Evolutionary conservation across 35 echinoderm and acorn worm genomes (phyloP).

Genomic region (Heliocidaris tuberculata): DNA sequence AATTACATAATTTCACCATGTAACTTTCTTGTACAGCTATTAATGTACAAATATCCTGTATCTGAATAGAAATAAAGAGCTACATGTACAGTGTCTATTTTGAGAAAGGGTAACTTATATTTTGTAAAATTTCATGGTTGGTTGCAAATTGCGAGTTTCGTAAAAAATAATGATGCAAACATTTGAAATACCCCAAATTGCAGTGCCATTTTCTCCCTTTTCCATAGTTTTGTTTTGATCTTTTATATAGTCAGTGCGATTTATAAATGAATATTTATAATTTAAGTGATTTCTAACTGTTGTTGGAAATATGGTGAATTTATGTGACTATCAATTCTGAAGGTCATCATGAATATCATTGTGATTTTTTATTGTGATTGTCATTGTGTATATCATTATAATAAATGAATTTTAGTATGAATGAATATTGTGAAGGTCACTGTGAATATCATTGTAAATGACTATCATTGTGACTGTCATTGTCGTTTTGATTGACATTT

Average conservation of each 20-base stretch:
- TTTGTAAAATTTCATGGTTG: not conserved
- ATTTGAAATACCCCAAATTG: no score
- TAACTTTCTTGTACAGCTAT: not conserved
- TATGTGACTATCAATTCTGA: no score
- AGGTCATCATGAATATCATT: not conserved
- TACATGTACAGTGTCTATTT: not conserved
- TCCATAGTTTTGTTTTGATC: no score
- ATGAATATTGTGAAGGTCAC: not conserved
- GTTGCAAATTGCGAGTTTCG: not conserved
- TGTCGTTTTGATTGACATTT: not conserved
- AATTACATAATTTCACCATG: not conserved
- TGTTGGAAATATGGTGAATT: no score
- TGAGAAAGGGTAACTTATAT: not conserved
- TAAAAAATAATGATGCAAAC: not conserved
- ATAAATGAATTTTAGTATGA: not conserved
- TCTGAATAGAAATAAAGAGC: not conserved
- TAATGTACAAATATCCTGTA: not conserved
- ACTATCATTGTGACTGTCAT: no score
- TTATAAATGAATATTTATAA: no score
- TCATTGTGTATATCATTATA: not conserved
- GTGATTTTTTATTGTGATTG: not conserved
- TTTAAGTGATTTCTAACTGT: no score
- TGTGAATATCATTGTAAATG: not conserved
- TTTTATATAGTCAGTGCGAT: no score
- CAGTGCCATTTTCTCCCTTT: no score